Evolutionary conservation across 2,888 invertebrate genomes (phyloP).

Genomic region (Polylopha cassiicola): DNA sequence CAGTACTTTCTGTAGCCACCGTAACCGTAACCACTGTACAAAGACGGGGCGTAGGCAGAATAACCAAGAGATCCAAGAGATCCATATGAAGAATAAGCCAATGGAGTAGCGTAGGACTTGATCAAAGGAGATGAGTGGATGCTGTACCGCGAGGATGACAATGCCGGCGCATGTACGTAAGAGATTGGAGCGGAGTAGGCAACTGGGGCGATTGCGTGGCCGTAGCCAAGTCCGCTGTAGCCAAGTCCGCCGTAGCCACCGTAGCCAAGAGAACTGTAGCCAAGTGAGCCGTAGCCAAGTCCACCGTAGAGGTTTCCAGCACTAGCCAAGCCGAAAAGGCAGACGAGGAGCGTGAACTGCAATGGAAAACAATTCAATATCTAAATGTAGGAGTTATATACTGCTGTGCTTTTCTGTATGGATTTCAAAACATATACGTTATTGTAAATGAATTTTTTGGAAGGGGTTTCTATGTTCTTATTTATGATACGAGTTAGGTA

Average conservation of each 20-base stretch:
- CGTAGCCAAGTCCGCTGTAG: constrained; percentile 10
- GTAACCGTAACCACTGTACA: constrained; percentile 27
- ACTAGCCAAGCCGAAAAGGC: constrained; percentile 42
- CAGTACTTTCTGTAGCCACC: constrained; percentile 10
- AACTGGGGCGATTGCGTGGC: constrained; percentile 17
- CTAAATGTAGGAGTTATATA: too few relatives aligned
- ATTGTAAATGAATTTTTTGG: too few relatives aligned
- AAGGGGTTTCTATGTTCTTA: too few relatives aligned
- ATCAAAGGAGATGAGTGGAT: constrained; percentile 41
- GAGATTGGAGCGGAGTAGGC: constrained; percentile 20
- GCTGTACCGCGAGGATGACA: constrained; percentile 47
- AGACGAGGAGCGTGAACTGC: constrained; percentile 43
- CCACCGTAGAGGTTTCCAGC: constrained; percentile 43
- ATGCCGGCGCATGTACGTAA: constrained; percentile 28
- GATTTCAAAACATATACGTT: too few relatives aligned
- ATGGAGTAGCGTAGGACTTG: constrained; percentile 37
- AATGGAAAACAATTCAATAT: constrained; percentile 24
- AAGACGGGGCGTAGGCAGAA: constrained; percentile 27
- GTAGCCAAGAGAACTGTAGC: constrained; percentile 29
- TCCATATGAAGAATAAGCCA: constrained; percentile 29
- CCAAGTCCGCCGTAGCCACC: constrained; percentile 31
- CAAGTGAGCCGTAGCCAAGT: constrained; percentile 28
- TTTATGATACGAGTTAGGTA: too few relatives aligned
- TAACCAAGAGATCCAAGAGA: constrained; percentile 18
- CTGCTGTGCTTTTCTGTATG: too few relatives aligned